phyloP scores from a whole-genome alignment of 2,888 invertebrate genomes.

The Drosophila engyochracea region DNA sequence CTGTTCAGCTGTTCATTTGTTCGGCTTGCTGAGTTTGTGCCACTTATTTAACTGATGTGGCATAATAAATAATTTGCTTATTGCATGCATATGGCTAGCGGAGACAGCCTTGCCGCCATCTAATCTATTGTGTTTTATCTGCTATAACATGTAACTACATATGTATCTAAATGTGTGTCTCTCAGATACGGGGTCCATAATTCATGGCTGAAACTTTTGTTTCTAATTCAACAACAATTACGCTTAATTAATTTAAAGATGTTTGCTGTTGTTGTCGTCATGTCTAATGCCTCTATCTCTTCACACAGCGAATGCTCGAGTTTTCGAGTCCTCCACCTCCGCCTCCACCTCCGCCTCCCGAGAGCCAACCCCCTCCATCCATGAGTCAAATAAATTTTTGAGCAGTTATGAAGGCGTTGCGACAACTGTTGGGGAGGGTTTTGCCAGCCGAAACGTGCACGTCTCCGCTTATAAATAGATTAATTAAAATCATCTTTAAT shows the following conservation, averaged over 20 bases:
- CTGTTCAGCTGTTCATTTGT: conserved; percentile 17
- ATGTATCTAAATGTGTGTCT: conserved; percentile 32
- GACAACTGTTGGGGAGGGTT: conserved; percentile 14
- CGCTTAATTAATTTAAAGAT: conserved; percentile 81
- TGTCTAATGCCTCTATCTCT: conserved; percentile 54
- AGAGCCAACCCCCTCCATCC: conserved; percentile 1
- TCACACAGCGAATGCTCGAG: conserved; percentile 12
- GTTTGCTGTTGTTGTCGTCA: conserved; percentile 52
- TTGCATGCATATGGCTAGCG: conserved; percentile 66
- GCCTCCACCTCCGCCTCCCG: conserved; percentile 8
- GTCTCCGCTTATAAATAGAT: conserved; percentile 74
- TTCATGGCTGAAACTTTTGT: conserved; percentile 76
- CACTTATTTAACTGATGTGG: conserved; percentile 74
- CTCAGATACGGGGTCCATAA: conserved; percentile 57
- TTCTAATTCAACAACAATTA: conserved; percentile 78
- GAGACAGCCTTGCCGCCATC: conserved; percentile 15
- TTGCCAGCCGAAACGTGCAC: conserved; percentile 21
- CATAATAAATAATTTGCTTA: conserved; percentile 79
- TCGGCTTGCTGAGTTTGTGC: conserved; percentile 40
- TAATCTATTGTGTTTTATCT: conserved; percentile 60
- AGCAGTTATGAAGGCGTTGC: conserved; percentile 67
- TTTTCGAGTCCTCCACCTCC: conserved; percentile 13
- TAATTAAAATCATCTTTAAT: conserved; percentile 81
- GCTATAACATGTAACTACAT: conserved; percentile 45
- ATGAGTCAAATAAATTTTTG: conserved; percentile 55